Conservation (phyloP, 35 echinoderm and acorn worm genomes). For the Apostichopus japonicus region DNA sequence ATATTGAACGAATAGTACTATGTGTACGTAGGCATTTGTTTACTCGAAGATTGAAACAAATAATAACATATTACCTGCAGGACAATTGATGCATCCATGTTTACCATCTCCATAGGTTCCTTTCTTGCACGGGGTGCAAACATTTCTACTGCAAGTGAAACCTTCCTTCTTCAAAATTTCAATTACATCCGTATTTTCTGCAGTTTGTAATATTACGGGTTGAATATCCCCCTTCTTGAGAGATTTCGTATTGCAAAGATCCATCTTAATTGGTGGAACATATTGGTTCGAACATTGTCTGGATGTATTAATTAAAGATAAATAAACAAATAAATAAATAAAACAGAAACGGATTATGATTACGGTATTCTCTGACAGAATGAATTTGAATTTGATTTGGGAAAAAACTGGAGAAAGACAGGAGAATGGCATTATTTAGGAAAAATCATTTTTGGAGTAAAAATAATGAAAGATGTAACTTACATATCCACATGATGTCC, state of each 20-base stretch:
- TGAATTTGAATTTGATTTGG: too few species aligned
- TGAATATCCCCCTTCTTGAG: not conserved
- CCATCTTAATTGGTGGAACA: not conserved
- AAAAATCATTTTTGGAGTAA: too few species aligned
- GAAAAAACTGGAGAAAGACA: too few species aligned
- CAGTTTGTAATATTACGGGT: too few species aligned
- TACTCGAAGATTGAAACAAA: too few species aligned
- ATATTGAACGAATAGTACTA: too few species aligned
- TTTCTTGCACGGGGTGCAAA: not conserved
- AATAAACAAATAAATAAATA: not conserved
- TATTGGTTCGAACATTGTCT: not conserved
- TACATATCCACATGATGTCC: not conserved
- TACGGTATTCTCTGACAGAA: too few species aligned
- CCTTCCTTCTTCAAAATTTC: constrained; percentile 8
- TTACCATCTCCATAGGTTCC: not conserved
- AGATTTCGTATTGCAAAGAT: not conserved
- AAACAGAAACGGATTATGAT: too few species aligned
- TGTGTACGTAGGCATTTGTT: too few species aligned
- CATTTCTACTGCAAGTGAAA: not conserved
- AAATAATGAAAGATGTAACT: not conserved
- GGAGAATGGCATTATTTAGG: too few species aligned
- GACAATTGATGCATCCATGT: not conserved
- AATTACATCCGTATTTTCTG: not conserved
- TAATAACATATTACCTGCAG: not conserved
- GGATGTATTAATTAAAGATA: not conserved